A percentile compares a stretch with the other conserved stretches of the same genome.
These are phyloP conservation scores for Globodera rostochiensis DNA, from an alignment of 1,140 invertebrate species.

Conservation along the genomic window DNA sequence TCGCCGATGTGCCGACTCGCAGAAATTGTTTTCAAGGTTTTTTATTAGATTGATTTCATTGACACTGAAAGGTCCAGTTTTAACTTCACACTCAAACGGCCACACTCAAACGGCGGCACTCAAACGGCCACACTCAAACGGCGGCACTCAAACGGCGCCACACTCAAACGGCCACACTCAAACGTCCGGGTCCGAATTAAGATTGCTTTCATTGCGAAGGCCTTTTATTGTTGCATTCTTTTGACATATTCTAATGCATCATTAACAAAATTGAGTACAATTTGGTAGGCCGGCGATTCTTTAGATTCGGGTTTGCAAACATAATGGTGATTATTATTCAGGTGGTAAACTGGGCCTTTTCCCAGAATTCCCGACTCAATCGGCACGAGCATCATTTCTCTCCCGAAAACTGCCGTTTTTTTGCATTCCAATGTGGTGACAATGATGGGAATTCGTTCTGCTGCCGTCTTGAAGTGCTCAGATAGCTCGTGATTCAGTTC, in stretches of 20 bases:
- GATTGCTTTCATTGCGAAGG: too few relatives aligned
- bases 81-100: too few relatives aligned
- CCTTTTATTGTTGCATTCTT: not conserved
- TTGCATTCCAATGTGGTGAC: conserved; percentile 36
- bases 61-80: too few relatives aligned
- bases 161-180: too few relatives aligned
- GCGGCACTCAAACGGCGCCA: too few relatives aligned
- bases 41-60: too few relatives aligned
- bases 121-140: too few relatives aligned
- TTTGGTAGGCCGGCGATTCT: conserved; percentile 38
- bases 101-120: too few relatives aligned
- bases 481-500: conserved; percentile 45
- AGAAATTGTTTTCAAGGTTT: too few relatives aligned
- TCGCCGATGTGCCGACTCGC: too few relatives aligned
- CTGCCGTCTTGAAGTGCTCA: conserved; percentile 29
- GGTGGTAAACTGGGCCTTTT: conserved; percentile 47
- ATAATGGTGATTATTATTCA: conserved; percentile 37
- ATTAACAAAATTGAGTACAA: conserved; percentile 44
- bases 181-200: too few relatives aligned
- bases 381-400: conserved; percentile 39
- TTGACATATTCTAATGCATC: conserved; percentile 30
- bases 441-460: conserved; percentile 43
- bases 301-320: conserved; percentile 38
- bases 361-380: conserved; percentile 44
- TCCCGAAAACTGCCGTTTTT: conserved; percentile 40